Evolutionary conservation across 92 coral and sea anemone species (phyloP), one percentile per base, ranked within the genome.

Genomic region (Bergia sp.): DNA sequence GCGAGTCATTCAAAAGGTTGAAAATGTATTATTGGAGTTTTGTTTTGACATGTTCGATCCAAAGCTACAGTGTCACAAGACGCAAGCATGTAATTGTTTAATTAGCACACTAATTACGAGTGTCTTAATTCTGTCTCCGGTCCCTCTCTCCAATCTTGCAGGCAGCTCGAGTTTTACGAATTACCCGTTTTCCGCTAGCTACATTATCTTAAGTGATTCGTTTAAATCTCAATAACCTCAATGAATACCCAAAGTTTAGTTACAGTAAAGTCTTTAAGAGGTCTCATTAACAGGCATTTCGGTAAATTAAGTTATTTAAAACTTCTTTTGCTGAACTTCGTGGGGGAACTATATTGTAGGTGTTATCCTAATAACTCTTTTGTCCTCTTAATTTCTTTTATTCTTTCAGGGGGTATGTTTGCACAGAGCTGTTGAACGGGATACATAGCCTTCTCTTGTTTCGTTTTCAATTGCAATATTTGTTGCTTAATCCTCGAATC

Each of bases 371-470:
- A 93, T 89, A 85, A 75, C 66, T 67, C 83, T 74, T 92, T 92
- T 93, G 92, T 92, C 89, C 86, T 92, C 91, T 82, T 76, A 89
- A 80, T 82, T 90, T 95, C 94, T 89, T 93, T 90, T 91, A 91
- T 92, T 93, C 94, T 89, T 91, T 92, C 92, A 90, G 92, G 94
- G 94, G 96, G 98, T 95, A 92, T 95, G 81, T 95, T 95, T 93
- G 93, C 87, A 43, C 83, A 89, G 80, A 85, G 85, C 91, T 78
- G 91, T 91, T 95, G 82, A 86, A 82, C 82, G 43, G 86, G 85
- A 87, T 91, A 92, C 92, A 90, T 76, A 93, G 71, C 91, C 89
- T 86, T 57, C 83, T 85, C 81, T 90, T 91, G 92, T 86, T 92
- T 88, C 90, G 72, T 86, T 77, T 89, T 86, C 85, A 37, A 92